Percentiles rank a stretch among this genome's conserved stretches.
Evolutionary conservation across 2,888 invertebrate species (phyloP).

Genomic region (Polietes domitor): DNA sequence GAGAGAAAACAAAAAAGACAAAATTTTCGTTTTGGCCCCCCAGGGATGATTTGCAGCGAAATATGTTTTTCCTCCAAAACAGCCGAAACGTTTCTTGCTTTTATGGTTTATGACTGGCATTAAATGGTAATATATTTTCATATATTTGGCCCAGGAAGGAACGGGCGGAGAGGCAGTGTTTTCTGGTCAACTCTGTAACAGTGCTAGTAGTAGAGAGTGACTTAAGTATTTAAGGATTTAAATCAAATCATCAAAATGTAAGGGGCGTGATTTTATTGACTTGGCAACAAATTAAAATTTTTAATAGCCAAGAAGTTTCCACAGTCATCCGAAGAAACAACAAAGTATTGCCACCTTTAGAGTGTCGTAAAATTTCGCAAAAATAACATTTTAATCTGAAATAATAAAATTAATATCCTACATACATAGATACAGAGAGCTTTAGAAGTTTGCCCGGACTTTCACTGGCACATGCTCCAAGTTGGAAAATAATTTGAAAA

Average conservation of each 20-base stretch:
- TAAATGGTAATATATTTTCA: constrained; percentile 21
- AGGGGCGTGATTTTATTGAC: too few relatives aligned
- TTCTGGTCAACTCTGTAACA: background rate
- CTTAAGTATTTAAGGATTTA: background rate
- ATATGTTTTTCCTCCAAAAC: background rate
- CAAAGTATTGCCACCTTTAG: too few relatives aligned
- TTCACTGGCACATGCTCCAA: constrained; percentile 22
- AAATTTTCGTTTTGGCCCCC: background rate
- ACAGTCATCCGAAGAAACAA: too few relatives aligned
- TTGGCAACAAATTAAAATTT: too few relatives aligned
- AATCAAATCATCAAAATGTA: too few relatives aligned
- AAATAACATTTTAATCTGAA: background rate
- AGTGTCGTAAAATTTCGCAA: background rate
- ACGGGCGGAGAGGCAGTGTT: background rate
- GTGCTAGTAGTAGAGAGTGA: background rate
- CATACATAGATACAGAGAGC: too few relatives aligned
- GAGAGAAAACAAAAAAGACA: background rate
- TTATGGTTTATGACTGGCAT: constrained; percentile 20
- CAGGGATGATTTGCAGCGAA: constrained; percentile 1
- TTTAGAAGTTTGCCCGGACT: background rate
- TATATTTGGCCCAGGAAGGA: background rate
- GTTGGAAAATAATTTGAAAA: constrained; percentile 21
- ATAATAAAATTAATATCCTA: too few relatives aligned
- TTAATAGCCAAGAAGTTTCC: too few relatives aligned
- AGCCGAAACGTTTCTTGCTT: background rate